Conservation (phyloP, 1,140 invertebrate species). For the Macrotrachela quadricornifera region DNA sequence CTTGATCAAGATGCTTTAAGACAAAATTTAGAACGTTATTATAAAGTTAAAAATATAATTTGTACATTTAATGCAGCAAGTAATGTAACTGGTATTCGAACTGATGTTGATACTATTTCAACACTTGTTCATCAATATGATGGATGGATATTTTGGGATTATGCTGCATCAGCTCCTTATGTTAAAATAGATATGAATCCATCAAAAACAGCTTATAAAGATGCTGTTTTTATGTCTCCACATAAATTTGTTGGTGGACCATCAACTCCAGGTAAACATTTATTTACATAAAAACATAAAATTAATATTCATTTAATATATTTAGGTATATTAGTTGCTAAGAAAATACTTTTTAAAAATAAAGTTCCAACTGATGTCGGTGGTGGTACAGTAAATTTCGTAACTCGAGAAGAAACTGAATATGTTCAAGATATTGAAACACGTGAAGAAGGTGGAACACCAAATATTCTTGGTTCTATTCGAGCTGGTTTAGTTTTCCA, state of each 20-base stretch:
- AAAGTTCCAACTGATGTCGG: constrained; percentile 13
- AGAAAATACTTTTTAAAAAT: constrained; percentile 16
- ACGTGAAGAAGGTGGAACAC: constrained; percentile 15
- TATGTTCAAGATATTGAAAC: constrained; percentile 13
- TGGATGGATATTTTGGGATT: constrained; percentile 65
- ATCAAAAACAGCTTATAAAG: constrained; percentile 45
- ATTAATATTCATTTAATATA: too few species aligned
- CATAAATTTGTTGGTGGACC: constrained; percentile 75
- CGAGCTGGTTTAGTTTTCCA: constrained; percentile 65
- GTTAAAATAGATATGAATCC: constrained; percentile 67
- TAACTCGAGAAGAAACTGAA: constrained; percentile 10
- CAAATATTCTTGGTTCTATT: constrained; percentile 35
- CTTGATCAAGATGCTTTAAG: constrained; percentile 35
- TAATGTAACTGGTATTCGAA: constrained; percentile 64
- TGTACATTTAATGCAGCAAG: constrained; percentile 68
- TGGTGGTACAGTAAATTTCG: constrained; percentile 16
- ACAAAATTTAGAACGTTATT: background rate
- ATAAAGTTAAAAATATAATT: background rate
- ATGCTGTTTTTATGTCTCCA: constrained; percentile 67
- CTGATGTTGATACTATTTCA: constrained; percentile 59
- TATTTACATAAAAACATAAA: background rate
- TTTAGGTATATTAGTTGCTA: constrained; percentile 15
- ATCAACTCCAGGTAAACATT: constrained; percentile 47
- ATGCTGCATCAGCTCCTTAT: constrained; percentile 60
- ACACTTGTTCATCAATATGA: constrained; percentile 56